These are phyloP conservation scores for Meandrina meandrites DNA, from an alignment of 92 coral and sea anemone genomes.

Conservation along the genomic window DNA sequence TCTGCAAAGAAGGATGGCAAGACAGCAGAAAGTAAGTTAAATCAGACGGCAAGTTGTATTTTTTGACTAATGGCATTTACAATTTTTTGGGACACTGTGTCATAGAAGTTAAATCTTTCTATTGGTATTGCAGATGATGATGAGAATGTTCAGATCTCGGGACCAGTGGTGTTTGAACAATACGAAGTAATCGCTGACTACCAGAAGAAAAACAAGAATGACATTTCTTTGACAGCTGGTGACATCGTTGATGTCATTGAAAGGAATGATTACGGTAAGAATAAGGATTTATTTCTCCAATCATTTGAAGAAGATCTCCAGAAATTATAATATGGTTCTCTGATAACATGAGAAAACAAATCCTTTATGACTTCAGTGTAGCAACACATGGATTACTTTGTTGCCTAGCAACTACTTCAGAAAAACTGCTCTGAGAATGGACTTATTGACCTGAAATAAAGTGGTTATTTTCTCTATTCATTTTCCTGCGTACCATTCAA, in stretches of 20 bases:
- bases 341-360: too few relatives aligned
- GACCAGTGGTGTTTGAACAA: constrained; percentile 67
- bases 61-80: background rate
- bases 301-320: background rate
- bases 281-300: background rate
- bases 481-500: background rate
- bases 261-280: constrained; percentile 60
- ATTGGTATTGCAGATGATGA: background rate
- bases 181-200: constrained; percentile 56
- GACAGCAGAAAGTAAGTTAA: constrained; percentile 21
- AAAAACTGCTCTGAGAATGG: background rate
- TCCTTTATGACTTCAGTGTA: background rate
- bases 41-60: background rate
- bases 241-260: constrained; percentile 67
- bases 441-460: background rate
- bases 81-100: background rate
- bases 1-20: constrained; percentile 13
- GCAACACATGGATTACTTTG: background rate
- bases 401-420: background rate
- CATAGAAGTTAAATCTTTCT: background rate
- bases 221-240: constrained; percentile 60
- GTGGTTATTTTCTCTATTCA: background rate
- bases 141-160: constrained; percentile 36
- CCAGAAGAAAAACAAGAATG: constrained; percentile 60
- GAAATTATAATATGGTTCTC: too few relatives aligned